Evolutionary conservation across 2,888 invertebrate genomes (phyloP), one percentile per base, ranked within the genome.

Genomic region (Altica lythri): DNA sequence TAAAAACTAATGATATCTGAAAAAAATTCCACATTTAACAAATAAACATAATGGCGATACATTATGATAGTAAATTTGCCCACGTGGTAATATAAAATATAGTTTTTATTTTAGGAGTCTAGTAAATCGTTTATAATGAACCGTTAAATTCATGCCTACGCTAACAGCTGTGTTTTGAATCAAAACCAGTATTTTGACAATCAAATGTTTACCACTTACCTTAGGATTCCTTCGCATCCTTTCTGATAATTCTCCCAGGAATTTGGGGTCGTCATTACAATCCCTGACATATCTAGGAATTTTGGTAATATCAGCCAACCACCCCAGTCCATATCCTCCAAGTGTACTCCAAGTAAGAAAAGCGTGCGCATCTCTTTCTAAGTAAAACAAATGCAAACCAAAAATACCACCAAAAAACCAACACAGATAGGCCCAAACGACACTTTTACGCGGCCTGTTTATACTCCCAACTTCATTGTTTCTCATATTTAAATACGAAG

Each of bases 361-460:
- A 0, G 92, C 96, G 67, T 97, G 97, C 14, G 86, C 81, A 75
- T 95, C 93, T 51, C 96, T 81, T 47, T 86, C 83, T 59, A 97
- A 79, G 76, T 97, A 97, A 68, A 96, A 84, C 72, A 95, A 93
- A 76, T 97, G 97, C 3, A 90, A 77, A 0, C 96, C 96, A 64
- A 92, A 86, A 66, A 90, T 76, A 2, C 97, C 97, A 12, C 93
- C 92, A 63, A 92, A 82, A 0, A 94, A 69, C 95, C 95, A 97
- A 30, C 88, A 77, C 1, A 95, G 55, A 71, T 95, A 97, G 0
- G 96, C 85, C 67, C 83, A 71, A 43, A 87, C 70, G 6, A 86
- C 73, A 1, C 85, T 86, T 70, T 87, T 88, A 55, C 59, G 55
- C 44, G 32, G 46, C 10, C 50, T 29, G 8, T 2, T 2, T 14